A percentile compares a stretch with the other conserved stretches of the same genome.
phyloP scores from a whole-genome alignment of 2,797 vertebrate genomes.

The Bufotes viridis region DNA sequence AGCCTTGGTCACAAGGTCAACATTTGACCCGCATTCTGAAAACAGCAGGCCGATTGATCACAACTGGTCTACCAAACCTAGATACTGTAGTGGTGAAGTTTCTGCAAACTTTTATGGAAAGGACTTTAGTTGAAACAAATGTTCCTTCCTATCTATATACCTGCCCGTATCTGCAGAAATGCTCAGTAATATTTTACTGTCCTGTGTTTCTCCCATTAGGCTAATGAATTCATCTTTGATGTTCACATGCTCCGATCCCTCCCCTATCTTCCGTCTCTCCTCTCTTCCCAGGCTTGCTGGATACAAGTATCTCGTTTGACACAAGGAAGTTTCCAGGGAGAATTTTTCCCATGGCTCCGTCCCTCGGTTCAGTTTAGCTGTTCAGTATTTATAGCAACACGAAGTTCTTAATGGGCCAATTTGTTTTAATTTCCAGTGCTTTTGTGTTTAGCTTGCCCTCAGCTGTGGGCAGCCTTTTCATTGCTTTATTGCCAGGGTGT shows the following conservation, averaged over 20 bases:
- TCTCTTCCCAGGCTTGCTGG: constrained; percentile 78
- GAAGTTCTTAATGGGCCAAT: constrained; percentile 84
- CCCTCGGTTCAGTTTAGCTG: constrained; percentile 86
- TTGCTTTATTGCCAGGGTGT: constrained; percentile 71
- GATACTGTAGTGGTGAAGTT: background rate
- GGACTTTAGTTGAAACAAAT: background rate
- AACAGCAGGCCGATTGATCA: background rate
- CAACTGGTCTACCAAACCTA: background rate
- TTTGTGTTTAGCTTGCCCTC: constrained; percentile 80
- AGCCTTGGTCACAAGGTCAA: background rate
- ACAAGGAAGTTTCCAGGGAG: constrained; percentile 78
- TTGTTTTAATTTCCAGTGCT: constrained; percentile 98
- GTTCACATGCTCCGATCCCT: constrained; percentile 48
- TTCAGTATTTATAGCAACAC: constrained; percentile 92
- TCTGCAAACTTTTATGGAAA: background rate
- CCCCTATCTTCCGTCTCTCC: constrained; percentile 29
- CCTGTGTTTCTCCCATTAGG: background rate
- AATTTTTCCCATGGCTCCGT: constrained; percentile 95
- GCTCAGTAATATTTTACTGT: constrained; percentile 4
- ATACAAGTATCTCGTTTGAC: constrained; percentile 73
- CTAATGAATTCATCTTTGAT: constrained; percentile 47
- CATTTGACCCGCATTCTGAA: background rate
- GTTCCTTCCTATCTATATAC: background rate
- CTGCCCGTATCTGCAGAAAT: background rate
- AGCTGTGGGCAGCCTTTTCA: constrained; percentile 71